Evolutionary conservation across 2,797 vertebrate species (phyloP), one percentile per base, ranked within the genome.

Genomic region (Naso thynnoides): DNA sequence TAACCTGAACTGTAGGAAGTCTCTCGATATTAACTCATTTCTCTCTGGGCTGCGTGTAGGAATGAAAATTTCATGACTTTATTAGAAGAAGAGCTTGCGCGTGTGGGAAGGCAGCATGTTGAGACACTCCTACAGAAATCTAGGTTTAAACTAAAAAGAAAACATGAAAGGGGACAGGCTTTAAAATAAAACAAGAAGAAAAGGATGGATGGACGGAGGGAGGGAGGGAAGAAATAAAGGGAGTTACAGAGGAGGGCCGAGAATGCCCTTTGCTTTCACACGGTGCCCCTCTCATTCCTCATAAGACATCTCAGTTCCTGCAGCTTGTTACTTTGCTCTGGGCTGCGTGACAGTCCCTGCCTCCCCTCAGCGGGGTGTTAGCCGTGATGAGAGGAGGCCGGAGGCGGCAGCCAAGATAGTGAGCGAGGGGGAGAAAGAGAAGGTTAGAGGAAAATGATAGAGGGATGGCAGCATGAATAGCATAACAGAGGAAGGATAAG

Each of bases 101-200:
- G 38, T 50, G 67, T 78, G 53, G 69, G 70, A 78, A 49, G 70
- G 52, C 50, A 62, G 65, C 59, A 66, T 62, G 65, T 66, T 62
- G 72, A 57, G 54, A 69, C 48, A 65, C 21, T 53, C 41, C 26
- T 16, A 31, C 66, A 50, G 58, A 70, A 23, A 36, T 19, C 67
- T 0, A 1, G 6, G 15, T 36, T 26, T 15, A 16, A 57, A 41
- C 41, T 0, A 15, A 50, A 24, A 52, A 4, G 23, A 14, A 42
- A 10, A 13, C 10, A 4, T 42, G 42, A 6, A 14, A 15, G 16
- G 39, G 2, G 31, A 53, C 10, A 2, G 2, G 15, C 47, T 58
- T 2, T 6, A n/a, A 19, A 41, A 48, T 16, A 14, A 19, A 19
- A 14, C 0, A 2, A n/a, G 29, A n/a, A 13, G 27, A 19, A 48